A percentile compares a stretch with the other conserved stretches of the same genome.
Evolutionary conservation across 2,888 invertebrate genomes (phyloP).

Genomic region (Seladonia tumulorum): DNA sequence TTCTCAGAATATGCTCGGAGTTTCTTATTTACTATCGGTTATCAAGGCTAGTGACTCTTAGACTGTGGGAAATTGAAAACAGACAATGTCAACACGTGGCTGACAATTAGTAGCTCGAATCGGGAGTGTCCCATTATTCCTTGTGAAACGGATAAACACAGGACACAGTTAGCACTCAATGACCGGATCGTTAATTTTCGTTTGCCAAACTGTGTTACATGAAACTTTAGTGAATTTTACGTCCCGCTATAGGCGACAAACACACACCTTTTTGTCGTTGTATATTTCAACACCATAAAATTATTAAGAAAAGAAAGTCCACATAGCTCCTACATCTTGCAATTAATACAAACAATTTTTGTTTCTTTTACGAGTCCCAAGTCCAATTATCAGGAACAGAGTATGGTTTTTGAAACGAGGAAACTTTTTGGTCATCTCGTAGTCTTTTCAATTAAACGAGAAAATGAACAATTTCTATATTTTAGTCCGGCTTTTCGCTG

Average conservation of each 20-base stretch:
- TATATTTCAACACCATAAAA: not conserved
- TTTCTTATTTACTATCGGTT: not conserved
- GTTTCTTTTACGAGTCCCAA: not conserved
- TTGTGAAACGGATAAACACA: not conserved
- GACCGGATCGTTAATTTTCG: not conserved
- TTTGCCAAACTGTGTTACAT: not conserved
- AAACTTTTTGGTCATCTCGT: not conserved
- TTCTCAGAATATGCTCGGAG: not conserved
- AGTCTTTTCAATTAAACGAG: not conserved
- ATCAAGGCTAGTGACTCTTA: not conserved
- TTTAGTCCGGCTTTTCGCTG: not conserved
- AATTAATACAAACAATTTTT: not conserved
- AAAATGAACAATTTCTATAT: not conserved
- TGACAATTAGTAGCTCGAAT: not conserved
- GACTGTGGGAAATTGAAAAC: not conserved
- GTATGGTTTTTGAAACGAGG: not conserved
- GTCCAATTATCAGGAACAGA: not conserved
- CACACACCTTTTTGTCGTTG: not conserved
- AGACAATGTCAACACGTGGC: not conserved
- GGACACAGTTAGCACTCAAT: not conserved
- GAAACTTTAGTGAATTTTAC: not conserved
- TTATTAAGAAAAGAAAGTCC: not conserved
- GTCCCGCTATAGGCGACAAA: not conserved
- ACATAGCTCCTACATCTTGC: not conserved
- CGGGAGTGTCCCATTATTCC: not conserved